These are phyloP conservation scores for Bathynomus jamesi DNA, from an alignment of 1,140 invertebrate genomes.

Conservation along the genomic window DNA sequence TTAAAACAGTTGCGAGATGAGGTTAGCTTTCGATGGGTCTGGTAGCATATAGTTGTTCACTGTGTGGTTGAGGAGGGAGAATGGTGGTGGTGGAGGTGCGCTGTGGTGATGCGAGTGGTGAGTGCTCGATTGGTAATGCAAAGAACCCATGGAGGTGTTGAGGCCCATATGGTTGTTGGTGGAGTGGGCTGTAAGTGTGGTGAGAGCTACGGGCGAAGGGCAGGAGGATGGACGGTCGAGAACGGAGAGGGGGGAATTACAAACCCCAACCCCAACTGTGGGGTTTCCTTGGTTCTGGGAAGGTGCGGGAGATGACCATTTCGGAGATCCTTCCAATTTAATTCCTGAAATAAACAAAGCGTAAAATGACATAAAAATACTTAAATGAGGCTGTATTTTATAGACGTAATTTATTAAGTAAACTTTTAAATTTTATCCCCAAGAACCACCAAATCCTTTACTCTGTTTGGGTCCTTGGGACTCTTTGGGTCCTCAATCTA, in stretches of 20 bases:
- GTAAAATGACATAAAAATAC: background rate
- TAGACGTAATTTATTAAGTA: too few relatives aligned
- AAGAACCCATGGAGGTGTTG: slow-evolving; percentile 16
- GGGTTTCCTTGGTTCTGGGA: slow-evolving; percentile 18
- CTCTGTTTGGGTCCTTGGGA: too few relatives aligned
- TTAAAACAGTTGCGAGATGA: slow-evolving; percentile 37
- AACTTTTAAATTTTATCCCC: too few relatives aligned
- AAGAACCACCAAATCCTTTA: too few relatives aligned
- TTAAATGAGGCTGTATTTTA: background rate
- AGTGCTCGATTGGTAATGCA: slow-evolving; percentile 26
- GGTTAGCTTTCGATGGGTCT: slow-evolving; percentile 34
- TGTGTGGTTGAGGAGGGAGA: slow-evolving; percentile 37
- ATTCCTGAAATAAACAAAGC: slow-evolving; percentile 17
- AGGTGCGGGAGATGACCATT: slow-evolving; percentile 31
- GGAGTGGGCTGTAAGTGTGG: slow-evolving; percentile 36
- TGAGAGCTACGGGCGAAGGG: slow-evolving; percentile 35
- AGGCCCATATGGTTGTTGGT: slow-evolving; percentile 7
- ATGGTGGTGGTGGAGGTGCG: slow-evolving; percentile 23
- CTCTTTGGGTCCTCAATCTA: too few relatives aligned
- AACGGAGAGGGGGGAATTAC: slow-evolving; percentile 34
- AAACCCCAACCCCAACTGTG: slow-evolving; percentile 22
- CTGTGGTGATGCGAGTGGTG: slow-evolving; percentile 31
- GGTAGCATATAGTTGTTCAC: slow-evolving; percentile 38
- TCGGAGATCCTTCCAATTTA: slow-evolving; percentile 34
- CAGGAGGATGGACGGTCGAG: slow-evolving; percentile 34